Conservation (phyloP, 2,113 vertebrate species). For the Myxocyprinus asiaticus region DNA sequence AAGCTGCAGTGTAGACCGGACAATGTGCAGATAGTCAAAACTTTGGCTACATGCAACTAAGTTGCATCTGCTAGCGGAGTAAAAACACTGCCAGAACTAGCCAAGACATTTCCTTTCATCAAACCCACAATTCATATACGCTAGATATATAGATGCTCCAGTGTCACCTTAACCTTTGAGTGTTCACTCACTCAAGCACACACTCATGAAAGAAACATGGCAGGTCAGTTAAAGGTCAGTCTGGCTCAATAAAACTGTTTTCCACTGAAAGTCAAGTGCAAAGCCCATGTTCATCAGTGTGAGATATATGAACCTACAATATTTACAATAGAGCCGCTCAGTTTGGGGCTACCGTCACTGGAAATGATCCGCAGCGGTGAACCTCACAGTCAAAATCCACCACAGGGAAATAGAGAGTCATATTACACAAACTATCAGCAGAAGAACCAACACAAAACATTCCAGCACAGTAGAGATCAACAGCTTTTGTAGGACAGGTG, state of each 20-base stretch:
- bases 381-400: conserved; percentile 15
- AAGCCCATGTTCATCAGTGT: background rate
- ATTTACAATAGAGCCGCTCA: conserved; percentile 9
- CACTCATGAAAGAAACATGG: background rate
- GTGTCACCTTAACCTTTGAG: background rate
- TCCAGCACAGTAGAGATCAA: background rate
- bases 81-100: background rate
- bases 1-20: background rate
- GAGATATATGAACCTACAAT: conserved; percentile 4
- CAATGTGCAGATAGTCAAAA: background rate
- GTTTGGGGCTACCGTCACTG: background rate
- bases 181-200: background rate
- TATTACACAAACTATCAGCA: conserved; percentile 25
- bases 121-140: background rate
- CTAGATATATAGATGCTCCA: background rate
- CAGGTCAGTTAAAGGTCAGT: background rate
- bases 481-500: conserved; percentile 2
- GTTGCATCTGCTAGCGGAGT: conserved; percentile 48
- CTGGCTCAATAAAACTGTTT: background rate
- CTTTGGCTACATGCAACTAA: background rate
- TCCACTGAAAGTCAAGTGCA: too few relatives aligned
- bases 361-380: background rate
- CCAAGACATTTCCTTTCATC: background rate
- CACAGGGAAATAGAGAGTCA: conserved; percentile 1
- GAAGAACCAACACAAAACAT: conserved; percentile 9